These are phyloP conservation scores for Microtus oregoni DNA, from an alignment of 2,113 vertebrate genomes.

Conservation along the genomic window DNA sequence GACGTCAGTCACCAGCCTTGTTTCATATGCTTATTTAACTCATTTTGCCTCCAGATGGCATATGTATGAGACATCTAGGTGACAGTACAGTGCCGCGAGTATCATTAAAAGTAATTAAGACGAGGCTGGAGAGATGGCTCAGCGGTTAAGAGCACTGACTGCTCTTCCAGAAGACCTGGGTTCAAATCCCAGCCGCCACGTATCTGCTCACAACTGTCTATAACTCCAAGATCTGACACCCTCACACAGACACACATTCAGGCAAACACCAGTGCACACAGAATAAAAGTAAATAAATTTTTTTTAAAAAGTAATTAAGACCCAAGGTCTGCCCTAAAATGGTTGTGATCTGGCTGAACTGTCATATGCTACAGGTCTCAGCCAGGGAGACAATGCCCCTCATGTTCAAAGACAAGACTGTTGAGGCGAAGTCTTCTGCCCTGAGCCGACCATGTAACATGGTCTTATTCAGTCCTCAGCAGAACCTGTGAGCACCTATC, in stretches of 20 bases:
- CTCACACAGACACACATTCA: no score
- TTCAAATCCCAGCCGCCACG: no score
- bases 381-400: neutral
- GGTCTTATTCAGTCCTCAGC: neutral
- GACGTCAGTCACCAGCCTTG: neutral
- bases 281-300: no score
- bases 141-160: no score
- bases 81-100: neutral
- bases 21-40: neutral
- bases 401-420: neutral
- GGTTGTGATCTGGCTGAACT: neutral
- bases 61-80: neutral
- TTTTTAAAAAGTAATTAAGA: neutral
- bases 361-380: neutral
- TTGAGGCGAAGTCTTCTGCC: neutral
- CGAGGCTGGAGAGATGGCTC: no score
- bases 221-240: no score
- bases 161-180: no score
- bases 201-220: no score
- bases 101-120: slow-evolving; percentile 16
- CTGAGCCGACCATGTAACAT: neutral
- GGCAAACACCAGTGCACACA: no score
- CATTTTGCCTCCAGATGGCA: neutral
- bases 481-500: neutral
- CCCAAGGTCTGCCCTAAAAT: neutral